Evolutionary conservation across 1,140 invertebrate genomes (phyloP), one percentile per base, ranked within the genome.

Genomic region (Drosophila ogumai): DNA sequence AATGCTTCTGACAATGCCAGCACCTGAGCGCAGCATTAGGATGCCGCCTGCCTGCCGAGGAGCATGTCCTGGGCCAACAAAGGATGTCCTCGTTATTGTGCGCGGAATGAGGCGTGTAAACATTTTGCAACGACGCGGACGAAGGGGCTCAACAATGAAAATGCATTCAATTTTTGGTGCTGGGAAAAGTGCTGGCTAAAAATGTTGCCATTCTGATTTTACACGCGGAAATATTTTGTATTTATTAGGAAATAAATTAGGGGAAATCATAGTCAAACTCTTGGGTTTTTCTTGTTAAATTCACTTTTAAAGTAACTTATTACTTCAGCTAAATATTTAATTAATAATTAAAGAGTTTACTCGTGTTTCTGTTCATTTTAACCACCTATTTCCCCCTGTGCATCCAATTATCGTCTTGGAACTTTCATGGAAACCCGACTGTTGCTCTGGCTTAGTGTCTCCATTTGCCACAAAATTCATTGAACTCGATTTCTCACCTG

Each of bases 31-130:
- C 64, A 47, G 54, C 34, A 32, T 41, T 25, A 57, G 64, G 36
- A 57, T 32, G 34, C 61, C 4, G 47, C 25, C 25, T 28, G 25
- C 7, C 31, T 12, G 17, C 17, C 63, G 25, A 49, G 43, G 17
- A 50, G 67, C 43, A 36, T 69, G 44, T 75, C 56, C 63, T 44
- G 46, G 46, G 52, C 41, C 61, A 61, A 85, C 81, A 84, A 84
- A 81, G 73, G 64, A 61, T 75, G 65, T 82, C 60, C 72, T 76
- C 76, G 75, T 75, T 69, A 15, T n/a, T 28, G 69, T 56, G 68
- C 28, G 64, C 38, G 56, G 71, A 73, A 57, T 81, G 47, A 61
- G 82, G 59, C 75, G 67, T 86, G 61, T 71, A 87, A 79, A 60
- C 66, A 28, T 28, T 28, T 28, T 28, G 25, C 25, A 81, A 60